Conservation (phyloP, 2,113 vertebrate genomes). For the Leucoraja erinaceus region DNA sequence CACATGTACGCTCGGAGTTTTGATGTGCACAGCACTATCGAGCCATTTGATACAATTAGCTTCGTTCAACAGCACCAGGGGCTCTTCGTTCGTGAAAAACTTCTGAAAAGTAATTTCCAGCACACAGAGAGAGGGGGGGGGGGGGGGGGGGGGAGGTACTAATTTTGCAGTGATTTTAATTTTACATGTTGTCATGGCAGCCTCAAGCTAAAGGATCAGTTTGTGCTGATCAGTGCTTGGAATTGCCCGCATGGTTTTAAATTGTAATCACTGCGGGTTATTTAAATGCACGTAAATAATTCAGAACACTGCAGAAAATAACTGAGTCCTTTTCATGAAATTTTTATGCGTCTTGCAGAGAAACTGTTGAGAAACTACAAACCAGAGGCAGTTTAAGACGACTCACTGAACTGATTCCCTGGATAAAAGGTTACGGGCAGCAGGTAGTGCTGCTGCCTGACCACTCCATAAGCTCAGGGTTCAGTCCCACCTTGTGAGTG, state of each 20-base stretch:
- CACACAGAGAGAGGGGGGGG: not conserved
- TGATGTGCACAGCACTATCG: not conserved
- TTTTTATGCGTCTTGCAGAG: not conserved
- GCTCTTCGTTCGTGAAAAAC: not conserved
- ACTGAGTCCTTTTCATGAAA: not conserved
- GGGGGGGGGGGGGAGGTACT: not conserved
- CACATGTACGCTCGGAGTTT: not conserved
- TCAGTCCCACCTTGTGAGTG: not conserved
- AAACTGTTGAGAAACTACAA: not conserved
- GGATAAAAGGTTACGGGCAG: no score
- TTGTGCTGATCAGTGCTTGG: not conserved
- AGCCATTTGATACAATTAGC: not conserved
- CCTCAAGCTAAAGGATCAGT: not conserved
- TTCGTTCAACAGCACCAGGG: not conserved
- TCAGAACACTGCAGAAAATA: not conserved
- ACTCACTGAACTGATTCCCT: no score
- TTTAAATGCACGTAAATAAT: conserved; percentile 10
- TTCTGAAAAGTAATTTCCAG: conserved; percentile 11
- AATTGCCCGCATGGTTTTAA: not conserved
- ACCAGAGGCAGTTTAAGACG: no score
- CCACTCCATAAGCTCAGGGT: no score
- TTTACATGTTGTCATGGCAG: not conserved
- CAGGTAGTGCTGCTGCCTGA: no score
- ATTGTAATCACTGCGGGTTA: not conserved
- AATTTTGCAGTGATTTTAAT: conserved; percentile 3